Conservation (phyloP, 2,113 vertebrate genomes). For the Catharus minimus region DNA sequence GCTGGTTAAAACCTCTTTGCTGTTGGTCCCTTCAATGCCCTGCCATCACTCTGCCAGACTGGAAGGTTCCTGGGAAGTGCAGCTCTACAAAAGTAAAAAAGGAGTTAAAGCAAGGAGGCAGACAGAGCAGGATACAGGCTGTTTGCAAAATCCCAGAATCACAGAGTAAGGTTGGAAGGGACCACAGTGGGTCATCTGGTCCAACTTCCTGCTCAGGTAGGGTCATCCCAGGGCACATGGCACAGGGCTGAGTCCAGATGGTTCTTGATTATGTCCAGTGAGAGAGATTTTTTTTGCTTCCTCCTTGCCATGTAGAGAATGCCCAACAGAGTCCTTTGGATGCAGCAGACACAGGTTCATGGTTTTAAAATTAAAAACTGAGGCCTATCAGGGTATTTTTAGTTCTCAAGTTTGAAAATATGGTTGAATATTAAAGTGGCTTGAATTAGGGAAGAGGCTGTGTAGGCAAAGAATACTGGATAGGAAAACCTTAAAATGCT, state of each 20-base stretch:
- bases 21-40: background rate
- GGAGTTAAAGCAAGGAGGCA: background rate
- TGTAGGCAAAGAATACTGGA: background rate
- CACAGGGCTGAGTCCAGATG: background rate
- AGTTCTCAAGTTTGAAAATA: background rate
- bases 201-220: background rate
- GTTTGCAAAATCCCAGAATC: background rate
- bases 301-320: background rate
- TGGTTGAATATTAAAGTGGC: background rate
- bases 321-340: background rate
- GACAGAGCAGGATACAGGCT: background rate
- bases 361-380: background rate
- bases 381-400: background rate
- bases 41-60: background rate
- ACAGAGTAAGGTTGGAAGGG: background rate
- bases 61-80: background rate
- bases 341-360: background rate
- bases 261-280: background rate
- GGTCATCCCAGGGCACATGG: background rate
- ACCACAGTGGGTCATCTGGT: background rate
- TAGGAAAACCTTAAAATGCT: background rate
- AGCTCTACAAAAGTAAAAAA: background rate
- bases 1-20: background rate
- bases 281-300: background rate
- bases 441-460: background rate